These are phyloP conservation scores for Heliconius eleuchia DNA, from an alignment of 1,140 invertebrate genomes.

Conservation along the genomic window DNA sequence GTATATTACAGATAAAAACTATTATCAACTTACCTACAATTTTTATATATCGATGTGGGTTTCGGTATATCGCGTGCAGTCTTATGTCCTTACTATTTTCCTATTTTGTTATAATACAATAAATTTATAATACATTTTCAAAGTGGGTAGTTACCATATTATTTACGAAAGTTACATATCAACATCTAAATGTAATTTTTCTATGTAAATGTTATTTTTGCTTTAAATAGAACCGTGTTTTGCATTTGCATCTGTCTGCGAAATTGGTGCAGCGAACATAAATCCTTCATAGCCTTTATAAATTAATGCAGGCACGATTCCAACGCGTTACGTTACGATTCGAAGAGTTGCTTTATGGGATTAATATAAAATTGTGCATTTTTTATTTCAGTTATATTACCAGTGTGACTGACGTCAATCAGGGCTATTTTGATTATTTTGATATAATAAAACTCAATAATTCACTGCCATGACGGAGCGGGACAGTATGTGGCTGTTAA, in stretches of 20 bases:
- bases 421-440: not conserved
- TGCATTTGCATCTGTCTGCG: constrained; percentile 35
- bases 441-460: not conserved
- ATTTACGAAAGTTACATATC: not conserved
- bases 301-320: constrained; percentile 43
- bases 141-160: no score
- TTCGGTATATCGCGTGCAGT: no score
- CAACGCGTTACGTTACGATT: constrained; percentile 35
- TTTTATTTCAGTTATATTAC: constrained; percentile 34
- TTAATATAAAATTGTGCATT: constrained; percentile 36
- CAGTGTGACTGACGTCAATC: not conserved
- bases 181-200: not conserved
- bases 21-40: no score
- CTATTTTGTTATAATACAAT: no score
- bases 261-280: constrained; percentile 45
- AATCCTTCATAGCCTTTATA: constrained; percentile 46
- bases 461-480: no score
- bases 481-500: no score
- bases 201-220: constrained; percentile 19
- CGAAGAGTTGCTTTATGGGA: constrained; percentile 37
- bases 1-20: no score
- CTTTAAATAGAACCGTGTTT: constrained; percentile 24
- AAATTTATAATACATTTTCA: no score
- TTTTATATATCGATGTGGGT: no score
- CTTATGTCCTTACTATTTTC: no score